Evolutionary conservation across 2,113 vertebrate genomes (phyloP), one percentile per base, ranked within the genome.

Genomic region (Seriola aureovittata): DNA sequence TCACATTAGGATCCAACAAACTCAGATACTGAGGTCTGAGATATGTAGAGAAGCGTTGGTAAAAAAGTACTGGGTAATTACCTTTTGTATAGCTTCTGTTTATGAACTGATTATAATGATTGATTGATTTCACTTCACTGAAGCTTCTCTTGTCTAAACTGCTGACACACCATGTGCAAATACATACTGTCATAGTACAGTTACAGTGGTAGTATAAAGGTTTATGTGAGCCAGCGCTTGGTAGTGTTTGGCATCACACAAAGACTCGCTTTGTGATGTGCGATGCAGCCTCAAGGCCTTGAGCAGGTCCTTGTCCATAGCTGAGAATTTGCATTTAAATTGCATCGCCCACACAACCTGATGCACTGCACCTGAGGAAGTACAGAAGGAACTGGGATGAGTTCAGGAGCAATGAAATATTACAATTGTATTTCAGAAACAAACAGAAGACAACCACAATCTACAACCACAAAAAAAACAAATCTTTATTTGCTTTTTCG

Each of bases 311-410:
- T 85, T 85, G 87, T 89, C 91, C 78, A 69, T 65, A 68, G 50
- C 77, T 80, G 55, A 57, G 57, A 86, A 95, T 95, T 94, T 91
- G 91, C 94, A 95, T 95, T 94, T 95, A 95, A 93, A 95, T 93
- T 94, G 89, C 88, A 88, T 92, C 50, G 75, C 85, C 82, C 85
- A 84, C 81, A 73, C 70, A 88, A 65, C 67, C 71, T 72, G 84
- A 82, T 78, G 81, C 76, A 75, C 59, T 77, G 84, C 83, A 93
- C 87, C 85, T 84, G 82, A 77, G 78, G 68, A 83, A 79, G 63
- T 57, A 76, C 11, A 80, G 71, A 72, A 42, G 40, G 14, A 57
- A 50, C n/a, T 44, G 58, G 76, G 55, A 84, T 72, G 68, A 84
- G 4, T 75, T 87, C 34, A 54, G 57, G 42, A 72, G 55, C 21